phyloP scores from a whole-genome alignment of 2,113 vertebrate genomes.

The Pseudolaguvia tuberculata region DNA sequence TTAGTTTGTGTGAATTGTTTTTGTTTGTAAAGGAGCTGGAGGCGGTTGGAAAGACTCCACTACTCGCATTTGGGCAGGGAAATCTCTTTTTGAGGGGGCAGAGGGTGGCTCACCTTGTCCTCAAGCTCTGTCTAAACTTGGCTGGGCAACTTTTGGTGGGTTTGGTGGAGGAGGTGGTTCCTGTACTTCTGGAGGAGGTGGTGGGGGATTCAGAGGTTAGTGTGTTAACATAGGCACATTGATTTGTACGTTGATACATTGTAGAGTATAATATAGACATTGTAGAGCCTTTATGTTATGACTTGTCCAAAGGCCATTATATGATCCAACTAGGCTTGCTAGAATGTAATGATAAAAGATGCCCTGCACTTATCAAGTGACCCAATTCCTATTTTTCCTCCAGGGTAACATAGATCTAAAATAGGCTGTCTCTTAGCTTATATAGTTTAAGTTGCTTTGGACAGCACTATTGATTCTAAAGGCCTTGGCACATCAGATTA shows the following conservation, averaged over 20 bases:
- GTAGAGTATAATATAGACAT: not conserved
- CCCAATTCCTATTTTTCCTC: no score
- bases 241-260: not conserved
- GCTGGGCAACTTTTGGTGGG: slow-evolving; percentile 80
- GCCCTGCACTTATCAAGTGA: no score
- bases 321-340: no score
- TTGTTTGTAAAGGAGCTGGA: slow-evolving; percentile 70
- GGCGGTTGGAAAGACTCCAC: slow-evolving; percentile 75
- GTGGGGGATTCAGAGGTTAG: slow-evolving; percentile 82
- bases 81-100: slow-evolving; percentile 75
- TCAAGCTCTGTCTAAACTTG: slow-evolving; percentile 71
- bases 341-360: no score
- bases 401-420: no score
- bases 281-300: no score
- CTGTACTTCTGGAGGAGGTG: slow-evolving; percentile 82
- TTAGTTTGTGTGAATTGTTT: slow-evolving; percentile 6
- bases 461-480: no score
- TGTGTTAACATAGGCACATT: slow-evolving; percentile 19
- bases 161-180: slow-evolving; percentile 86
- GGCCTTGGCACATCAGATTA: no score
- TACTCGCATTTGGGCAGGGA: slow-evolving; percentile 66
- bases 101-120: slow-evolving; percentile 78
- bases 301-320: no score
- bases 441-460: no score
- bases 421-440: no score